phyloP scores from a whole-genome alignment of 1,140 invertebrate species.

The Ceratosolen fusciceps region DNA sequence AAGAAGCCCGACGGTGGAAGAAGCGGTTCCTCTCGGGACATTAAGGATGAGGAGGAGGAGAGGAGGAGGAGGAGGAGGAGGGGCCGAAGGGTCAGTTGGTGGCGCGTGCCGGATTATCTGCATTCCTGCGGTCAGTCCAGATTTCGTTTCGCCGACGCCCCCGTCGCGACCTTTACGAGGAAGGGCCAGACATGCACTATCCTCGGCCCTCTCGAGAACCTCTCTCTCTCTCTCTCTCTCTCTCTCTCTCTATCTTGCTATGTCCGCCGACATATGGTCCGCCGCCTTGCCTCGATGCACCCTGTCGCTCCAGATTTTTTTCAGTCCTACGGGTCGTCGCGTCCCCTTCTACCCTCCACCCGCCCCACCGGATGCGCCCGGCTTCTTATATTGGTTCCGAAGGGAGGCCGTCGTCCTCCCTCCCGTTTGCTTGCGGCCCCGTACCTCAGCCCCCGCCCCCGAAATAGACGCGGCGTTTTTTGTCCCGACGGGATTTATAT shows the following conservation, averaged over 20 bases:
- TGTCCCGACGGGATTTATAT: no score
- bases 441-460: background rate
- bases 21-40: no score
- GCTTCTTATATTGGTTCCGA: constrained; percentile 36
- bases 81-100: background rate
- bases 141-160: background rate
- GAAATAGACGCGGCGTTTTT: background rate
- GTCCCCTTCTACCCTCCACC: no score
- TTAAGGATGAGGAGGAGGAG: background rate
- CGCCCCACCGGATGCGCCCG: constrained; percentile 49
- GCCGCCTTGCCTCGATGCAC: constrained; percentile 47
- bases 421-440: background rate
- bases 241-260: no score
- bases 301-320: constrained; percentile 49
- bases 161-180: background rate
- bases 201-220: background rate
- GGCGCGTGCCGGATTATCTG: constrained; percentile 14
- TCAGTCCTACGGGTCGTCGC: background rate
- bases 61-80: background rate
- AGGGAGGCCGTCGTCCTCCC: constrained; percentile 3
- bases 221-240: background rate
- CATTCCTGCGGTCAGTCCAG: constrained; percentile 14
- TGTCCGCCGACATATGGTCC: constrained; percentile 47
- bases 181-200: no score
- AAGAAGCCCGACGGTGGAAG: no score